Evolutionary conservation across 2,113 vertebrate genomes (phyloP).

Genomic region (Elephas maximus): DNA sequence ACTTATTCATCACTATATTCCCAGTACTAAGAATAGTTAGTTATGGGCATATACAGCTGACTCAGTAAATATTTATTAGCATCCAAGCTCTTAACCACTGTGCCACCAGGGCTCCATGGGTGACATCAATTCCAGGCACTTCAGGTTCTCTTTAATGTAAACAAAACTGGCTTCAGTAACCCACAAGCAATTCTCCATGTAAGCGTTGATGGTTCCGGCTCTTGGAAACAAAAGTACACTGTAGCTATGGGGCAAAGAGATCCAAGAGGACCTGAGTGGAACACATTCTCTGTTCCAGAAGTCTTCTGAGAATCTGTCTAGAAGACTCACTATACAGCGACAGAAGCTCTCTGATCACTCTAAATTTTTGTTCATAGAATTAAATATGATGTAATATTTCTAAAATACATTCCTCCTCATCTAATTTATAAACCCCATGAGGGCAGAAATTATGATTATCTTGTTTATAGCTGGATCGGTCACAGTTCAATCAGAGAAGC

Average conservation of each 20-base stretch:
- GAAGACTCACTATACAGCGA: neutral
- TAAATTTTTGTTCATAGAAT: neutral
- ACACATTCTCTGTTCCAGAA: neutral
- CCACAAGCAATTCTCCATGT: neutral
- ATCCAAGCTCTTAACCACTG: no score
- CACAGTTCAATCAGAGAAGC: neutral
- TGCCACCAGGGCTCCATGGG: no score
- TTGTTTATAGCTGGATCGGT: neutral
- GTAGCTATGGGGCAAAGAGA: neutral
- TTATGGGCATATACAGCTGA: neutral
- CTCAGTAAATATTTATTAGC: neutral
- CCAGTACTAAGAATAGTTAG: neutral
- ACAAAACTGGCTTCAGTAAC: neutral
- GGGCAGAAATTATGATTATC: neutral
- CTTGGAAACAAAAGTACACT: neutral
- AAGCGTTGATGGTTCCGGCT: neutral
- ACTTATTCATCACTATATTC: neutral
- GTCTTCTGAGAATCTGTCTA: neutral
- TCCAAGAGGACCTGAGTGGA: neutral
- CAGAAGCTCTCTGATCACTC: neutral
- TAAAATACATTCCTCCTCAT: neutral
- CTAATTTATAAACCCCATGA: neutral
- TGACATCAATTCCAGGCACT: neutral
- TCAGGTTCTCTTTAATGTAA: neutral
- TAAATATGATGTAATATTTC: neutral